These are phyloP conservation scores for Anorthoa munda DNA, from an alignment of 2,888 invertebrate genomes.

Conservation along the genomic window DNA sequence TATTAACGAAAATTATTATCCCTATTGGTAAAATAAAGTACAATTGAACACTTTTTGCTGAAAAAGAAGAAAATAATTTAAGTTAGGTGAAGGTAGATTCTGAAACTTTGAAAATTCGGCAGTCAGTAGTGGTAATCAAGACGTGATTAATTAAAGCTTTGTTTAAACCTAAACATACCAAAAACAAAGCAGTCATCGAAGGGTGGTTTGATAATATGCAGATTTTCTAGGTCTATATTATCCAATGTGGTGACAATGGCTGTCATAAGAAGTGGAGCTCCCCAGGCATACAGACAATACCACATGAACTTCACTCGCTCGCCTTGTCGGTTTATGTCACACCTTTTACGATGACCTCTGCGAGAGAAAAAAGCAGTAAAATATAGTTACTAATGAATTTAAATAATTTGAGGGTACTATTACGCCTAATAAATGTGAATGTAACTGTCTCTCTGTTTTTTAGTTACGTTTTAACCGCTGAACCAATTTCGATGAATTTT, in stretches of 20 bases:
- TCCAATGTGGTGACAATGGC: conserved; percentile 24
- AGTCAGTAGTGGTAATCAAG: not conserved
- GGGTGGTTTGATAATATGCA: conserved; percentile 49
- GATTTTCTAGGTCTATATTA: conserved; percentile 47
- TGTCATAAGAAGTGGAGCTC: conserved; percentile 59
- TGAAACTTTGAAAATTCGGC: not conserved
- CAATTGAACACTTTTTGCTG: not conserved
- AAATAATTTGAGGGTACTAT: too few relatives aligned
- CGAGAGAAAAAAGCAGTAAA: not conserved
- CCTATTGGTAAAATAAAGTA: conserved; percentile 32
- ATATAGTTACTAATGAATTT: not conserved
- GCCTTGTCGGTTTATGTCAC: conserved; percentile 60
- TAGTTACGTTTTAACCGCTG: too few relatives aligned
- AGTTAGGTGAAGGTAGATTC: not conserved
- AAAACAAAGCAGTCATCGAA: conserved; percentile 59
- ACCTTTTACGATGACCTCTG: conserved; percentile 37
- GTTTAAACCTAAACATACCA: conserved; percentile 48
- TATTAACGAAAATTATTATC: conserved; percentile 38
- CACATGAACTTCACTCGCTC: conserved; percentile 68
- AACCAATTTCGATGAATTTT: too few relatives aligned
- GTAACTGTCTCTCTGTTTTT: too few relatives aligned
- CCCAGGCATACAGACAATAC: conserved; percentile 74
- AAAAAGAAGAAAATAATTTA: conserved; percentile 4
- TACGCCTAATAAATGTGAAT: too few relatives aligned
- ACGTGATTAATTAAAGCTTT: not conserved